A percentile compares a stretch with the other conserved stretches of the same genome.
These are phyloP conservation scores for Rotaria macrura DNA, from an alignment of 2,888 invertebrate species.

Conservation along the genomic window DNA sequence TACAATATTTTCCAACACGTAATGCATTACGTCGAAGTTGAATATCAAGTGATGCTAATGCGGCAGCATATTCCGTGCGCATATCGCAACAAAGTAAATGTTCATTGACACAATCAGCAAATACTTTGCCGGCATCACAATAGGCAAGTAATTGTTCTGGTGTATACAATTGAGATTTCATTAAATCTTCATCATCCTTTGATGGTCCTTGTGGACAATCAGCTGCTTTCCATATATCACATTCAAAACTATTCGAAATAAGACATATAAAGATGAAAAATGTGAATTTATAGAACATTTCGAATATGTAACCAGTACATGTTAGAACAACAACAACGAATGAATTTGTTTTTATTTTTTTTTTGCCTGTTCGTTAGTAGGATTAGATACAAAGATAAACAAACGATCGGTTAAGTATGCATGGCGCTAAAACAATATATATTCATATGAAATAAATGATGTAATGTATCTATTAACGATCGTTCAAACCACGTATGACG, in stretches of 20 bases:
- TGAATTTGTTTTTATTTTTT: not conserved
- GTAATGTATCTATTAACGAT: not conserved
- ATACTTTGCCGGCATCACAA: constrained; percentile 31
- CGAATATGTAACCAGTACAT: not conserved
- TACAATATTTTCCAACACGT: constrained; percentile 30
- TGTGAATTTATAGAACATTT: not conserved
- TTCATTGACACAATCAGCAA: constrained; percentile 30
- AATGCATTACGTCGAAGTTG: constrained; percentile 25
- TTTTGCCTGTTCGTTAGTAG: not conserved
- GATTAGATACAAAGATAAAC: not conserved
- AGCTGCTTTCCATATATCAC: constrained; percentile 33
- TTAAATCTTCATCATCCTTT: constrained; percentile 29
- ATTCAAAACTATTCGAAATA: not conserved
- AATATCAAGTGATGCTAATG: constrained; percentile 22
- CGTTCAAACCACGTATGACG: not conserved
- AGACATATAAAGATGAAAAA: not conserved
- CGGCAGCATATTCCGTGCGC: constrained; percentile 10
- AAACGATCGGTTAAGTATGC: not conserved
- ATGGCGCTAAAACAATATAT: not conserved
- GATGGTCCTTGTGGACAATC: constrained; percentile 28
- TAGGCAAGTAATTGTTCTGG: constrained; percentile 27
- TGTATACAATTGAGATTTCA: constrained; percentile 26
- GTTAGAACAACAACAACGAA: not conserved
- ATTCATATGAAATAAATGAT: not conserved
- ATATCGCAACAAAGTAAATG: constrained; percentile 31